Base-by-base conservation (phyloP, 92 coral and sea anemone species). In the Nematostella vectensis region DNA sequence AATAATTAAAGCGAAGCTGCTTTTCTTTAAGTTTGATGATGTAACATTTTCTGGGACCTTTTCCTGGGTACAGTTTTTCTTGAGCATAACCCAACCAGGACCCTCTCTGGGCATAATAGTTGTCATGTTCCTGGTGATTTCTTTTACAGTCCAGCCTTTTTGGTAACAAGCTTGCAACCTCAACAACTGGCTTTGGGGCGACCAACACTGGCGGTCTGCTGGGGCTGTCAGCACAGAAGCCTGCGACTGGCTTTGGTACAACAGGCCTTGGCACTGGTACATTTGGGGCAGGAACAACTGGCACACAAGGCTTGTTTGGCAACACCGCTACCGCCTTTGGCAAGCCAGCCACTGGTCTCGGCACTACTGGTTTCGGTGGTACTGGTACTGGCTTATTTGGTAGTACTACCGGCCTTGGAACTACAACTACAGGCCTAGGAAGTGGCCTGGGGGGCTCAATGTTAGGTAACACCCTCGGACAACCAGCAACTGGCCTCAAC, bases 191-290 rank as follows among this genome's bases (percentile, higher is more conserved):
- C 4, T 66, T 89, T 52, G 94, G 83, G 1, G n/a, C 83, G 20
- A 57, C 77, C 13, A 44, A 67, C 43, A 48, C 87, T 3, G 81
- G 88, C 27, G 57, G 89, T n/a, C 43, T 89, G 27, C 84, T 89
- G 73, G 96, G 94, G 23, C n/a, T n/a, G n/a, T n/a, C n/a, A n/a
- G 42, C 67, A 1, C 84, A 79, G 69, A 85, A 78, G 55, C 53
- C 85, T 27, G 57, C 72, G 29, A 59, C 83, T 36, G 74, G 87
- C 48, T 81, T 81, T 57, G 94, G 94, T 0, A 47, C 21, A n/a
- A 52, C 85, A 3, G 58, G 80, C 1, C 47, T 74, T 4, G 87
- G 75, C 16, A 50, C 78, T 33, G 70, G 76, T 52, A 57, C 88
- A 20, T 78, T 74, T 55, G 74, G 71, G 18, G 27, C 69, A 23